Percentiles rank a stretch among this genome's conserved stretches.
Conservation (phyloP, 2,113 vertebrate genomes). For the Oncorhynchus keta region DNA sequence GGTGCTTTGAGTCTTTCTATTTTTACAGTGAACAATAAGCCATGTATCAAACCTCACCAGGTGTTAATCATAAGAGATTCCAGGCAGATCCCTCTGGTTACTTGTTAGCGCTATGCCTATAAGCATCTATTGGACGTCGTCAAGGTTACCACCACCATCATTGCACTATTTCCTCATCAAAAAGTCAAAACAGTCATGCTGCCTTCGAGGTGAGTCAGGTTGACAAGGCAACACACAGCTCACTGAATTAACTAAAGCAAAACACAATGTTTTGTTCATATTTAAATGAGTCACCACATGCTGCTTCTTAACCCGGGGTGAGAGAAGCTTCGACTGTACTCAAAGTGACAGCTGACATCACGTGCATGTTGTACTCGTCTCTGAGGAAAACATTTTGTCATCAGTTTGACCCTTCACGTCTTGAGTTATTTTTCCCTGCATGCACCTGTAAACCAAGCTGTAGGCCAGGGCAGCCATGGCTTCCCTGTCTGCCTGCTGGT, state of each 20-base stretch:
- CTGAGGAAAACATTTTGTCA: conserved; percentile 21
- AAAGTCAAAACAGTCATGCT: background rate
- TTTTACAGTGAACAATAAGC: background rate
- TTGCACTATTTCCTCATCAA: background rate
- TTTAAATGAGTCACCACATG: conserved; percentile 25
- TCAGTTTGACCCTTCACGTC: conserved; percentile 16
- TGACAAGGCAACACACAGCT: conserved; percentile 33
- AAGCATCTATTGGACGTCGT: conserved; percentile 21
- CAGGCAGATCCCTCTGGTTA: background rate
- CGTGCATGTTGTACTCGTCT: conserved; percentile 14
- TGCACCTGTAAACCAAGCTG: conserved; percentile 14
- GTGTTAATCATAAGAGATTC: background rate
- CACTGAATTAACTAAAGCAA: conserved; percentile 23
- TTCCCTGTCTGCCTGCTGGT: too few relatives aligned
- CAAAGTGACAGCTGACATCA: conserved; percentile 17
- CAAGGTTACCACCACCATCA: conserved; percentile 16
- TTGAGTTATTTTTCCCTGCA: background rate
- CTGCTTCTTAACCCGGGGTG: background rate
- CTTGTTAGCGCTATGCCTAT: conserved; percentile 17
- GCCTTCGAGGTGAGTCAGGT: conserved; percentile 35
- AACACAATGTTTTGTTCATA: conserved; percentile 16
- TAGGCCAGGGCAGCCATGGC: too few relatives aligned
- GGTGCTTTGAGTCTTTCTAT: too few relatives aligned
- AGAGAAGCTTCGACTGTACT: conserved; percentile 10
- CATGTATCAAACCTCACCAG: background rate